phyloP scores from a whole-genome alignment of 2,888 invertebrate species.

The Arrhopalites spinosus region DNA sequence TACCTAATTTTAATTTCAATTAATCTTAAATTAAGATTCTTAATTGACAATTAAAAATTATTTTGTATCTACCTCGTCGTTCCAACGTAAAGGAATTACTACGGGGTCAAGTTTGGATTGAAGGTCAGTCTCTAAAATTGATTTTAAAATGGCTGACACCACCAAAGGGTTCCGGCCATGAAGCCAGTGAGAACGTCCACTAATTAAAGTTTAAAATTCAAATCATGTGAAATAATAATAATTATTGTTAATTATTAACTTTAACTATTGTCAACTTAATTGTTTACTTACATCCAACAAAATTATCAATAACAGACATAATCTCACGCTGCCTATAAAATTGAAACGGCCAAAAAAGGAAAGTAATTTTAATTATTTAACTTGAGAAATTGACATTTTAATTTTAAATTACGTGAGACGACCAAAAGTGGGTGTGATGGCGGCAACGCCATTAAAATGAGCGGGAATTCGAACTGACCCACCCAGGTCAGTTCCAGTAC shows the following conservation, averaged over 20 bases:
- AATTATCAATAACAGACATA: not conserved
- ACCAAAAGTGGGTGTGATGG: conserved; percentile 49
- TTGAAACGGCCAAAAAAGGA: not conserved
- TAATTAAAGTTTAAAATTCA: conserved; percentile 10
- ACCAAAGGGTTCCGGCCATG: conserved; percentile 42
- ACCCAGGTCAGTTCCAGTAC: conserved; percentile 51
- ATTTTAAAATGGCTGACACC: conserved; percentile 44
- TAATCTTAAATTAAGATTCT: not conserved
- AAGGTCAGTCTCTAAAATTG: conserved; percentile 36
- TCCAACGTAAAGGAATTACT: conserved; percentile 47
- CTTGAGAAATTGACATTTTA: too few species aligned
- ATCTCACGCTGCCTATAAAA: not conserved
- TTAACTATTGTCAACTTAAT: too few species aligned
- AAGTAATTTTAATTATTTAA: conserved; percentile 3
- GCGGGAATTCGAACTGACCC: conserved; percentile 50
- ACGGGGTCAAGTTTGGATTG: conserved; percentile 45
- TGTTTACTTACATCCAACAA: not conserved
- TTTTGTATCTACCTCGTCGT: conserved; percentile 45
- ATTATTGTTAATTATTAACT: too few species aligned
- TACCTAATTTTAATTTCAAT: too few species aligned
- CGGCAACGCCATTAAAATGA: conserved; percentile 51
- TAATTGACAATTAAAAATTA: too few species aligned
- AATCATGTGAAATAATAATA: not conserved
- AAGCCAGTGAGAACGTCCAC: conserved; percentile 47
- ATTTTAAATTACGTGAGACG: conserved; percentile 44